Evolutionary conservation across 2,113 vertebrate species (phyloP).

Genomic region (Bubalus kerabau): DNA sequence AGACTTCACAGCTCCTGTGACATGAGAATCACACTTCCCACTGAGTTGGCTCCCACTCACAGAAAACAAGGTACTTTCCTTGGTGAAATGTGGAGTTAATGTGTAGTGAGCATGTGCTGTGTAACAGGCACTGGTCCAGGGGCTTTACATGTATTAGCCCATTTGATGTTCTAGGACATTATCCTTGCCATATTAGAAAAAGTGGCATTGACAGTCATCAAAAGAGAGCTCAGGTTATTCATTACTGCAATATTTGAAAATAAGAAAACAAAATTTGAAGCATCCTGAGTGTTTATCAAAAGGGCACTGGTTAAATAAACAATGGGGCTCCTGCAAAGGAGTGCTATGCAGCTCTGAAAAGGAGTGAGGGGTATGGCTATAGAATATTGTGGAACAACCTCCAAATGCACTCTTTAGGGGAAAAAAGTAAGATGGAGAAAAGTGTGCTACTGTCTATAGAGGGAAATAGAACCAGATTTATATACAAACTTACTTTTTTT

Average conservation of each 20-base stretch:
- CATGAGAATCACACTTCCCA: rapidly evolving
- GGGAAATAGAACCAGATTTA: neutral
- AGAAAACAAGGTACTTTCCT: neutral
- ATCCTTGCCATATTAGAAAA: neutral
- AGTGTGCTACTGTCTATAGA: neutral
- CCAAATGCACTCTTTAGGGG: too few species aligned
- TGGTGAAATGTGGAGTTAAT: neutral
- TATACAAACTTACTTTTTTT: neutral
- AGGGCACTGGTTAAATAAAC: neutral
- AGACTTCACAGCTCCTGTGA: neutral
- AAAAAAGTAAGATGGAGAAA: neutral
- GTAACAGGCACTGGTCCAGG: neutral
- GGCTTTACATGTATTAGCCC: neutral
- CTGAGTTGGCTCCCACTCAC: neutral
- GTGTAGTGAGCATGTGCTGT: too few species aligned
- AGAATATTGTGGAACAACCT: neutral
- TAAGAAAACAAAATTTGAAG: neutral
- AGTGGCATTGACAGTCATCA: neutral
- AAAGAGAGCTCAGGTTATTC: neutral
- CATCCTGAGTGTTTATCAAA: neutral
- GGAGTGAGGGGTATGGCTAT: neutral
- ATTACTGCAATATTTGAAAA: neutral
- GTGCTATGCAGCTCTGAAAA: neutral
- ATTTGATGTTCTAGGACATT: neutral
- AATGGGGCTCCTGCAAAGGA: neutral